Evolutionary conservation across 92 coral and sea anemone genomes (phyloP), one percentile per base, ranked within the genome.

Genomic region (Meandrina meandrites): DNA sequence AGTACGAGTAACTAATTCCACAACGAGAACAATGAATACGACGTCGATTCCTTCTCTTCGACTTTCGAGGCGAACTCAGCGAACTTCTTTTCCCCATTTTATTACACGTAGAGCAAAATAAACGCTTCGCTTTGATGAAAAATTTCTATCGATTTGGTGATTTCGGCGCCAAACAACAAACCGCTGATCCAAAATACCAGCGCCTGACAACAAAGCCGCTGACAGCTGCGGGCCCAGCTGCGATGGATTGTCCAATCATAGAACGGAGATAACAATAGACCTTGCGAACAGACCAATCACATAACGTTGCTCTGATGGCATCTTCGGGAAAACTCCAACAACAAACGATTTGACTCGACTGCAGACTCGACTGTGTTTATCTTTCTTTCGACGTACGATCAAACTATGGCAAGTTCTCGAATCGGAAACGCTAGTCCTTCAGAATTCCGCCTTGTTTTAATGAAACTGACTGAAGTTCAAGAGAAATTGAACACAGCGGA

Each of bases 371-470:
- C 17, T n/a, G n/a, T n/a, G n/a, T n/a, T n/a, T n/a, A n/a, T n/a
- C n/a, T n/a, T n/a, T n/a, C n/a, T n/a, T n/a, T 7, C 58, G 12
- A 53, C 13, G 1, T 53, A 5, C 58, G 58, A 53, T 53, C 58
- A 6, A 53, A 13, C 13, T 14, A 53, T 47, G 51, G 10, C 6
- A 8, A 53, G 58, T 53, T 13, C 17, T 53, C 58, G 58, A 53
- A 53, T 6, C 12, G 58, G 58, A 53, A 13, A 13, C 58, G 17
- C 58, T 27, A 70, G 48, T 57, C 40, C 71, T 31, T 80, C 83
- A 35, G 83, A 80, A 80, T 80, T 80, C 83, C 72, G 83, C 19
- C 32, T 58, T 1, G 54, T 80, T 80, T 60, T 80, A 30, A 80
- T 8, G n/a, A 80, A 57, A 62, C 56, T 80, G 31, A 80, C 31